Percentiles rank a stretch among this genome's conserved stretches.
These are phyloP conservation scores for Grallaria varia DNA, from an alignment of 2,113 vertebrate species.

Conservation along the genomic window DNA sequence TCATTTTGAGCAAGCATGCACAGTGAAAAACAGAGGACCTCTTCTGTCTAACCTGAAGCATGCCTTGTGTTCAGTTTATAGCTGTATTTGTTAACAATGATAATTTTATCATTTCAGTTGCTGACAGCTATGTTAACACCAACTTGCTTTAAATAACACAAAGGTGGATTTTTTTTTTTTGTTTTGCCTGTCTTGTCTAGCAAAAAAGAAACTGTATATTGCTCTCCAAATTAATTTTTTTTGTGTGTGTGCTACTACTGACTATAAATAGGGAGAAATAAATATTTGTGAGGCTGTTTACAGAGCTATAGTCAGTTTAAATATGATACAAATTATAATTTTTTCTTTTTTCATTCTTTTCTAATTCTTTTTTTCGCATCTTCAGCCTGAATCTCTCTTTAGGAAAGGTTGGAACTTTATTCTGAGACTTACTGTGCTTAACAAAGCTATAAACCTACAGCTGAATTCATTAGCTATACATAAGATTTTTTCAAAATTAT, in stretches of 20 bases:
- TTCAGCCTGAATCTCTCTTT: background rate
- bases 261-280: background rate
- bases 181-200: background rate
- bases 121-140: background rate
- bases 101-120: constrained; percentile 1
- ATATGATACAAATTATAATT: background rate
- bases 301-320: background rate
- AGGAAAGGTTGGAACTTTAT: background rate
- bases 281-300: background rate
- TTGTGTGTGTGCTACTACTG: background rate
- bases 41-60: constrained; percentile 74
- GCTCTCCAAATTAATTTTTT: background rate
- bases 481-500: background rate
- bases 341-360: background rate
- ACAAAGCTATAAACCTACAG: background rate
- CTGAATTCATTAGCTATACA: background rate
- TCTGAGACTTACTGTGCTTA: background rate
- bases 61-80: constrained; percentile 40
- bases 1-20: constrained; percentile 72
- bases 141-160: background rate
- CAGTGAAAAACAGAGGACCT: constrained; percentile 74
- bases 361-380: background rate
- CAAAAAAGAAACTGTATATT: background rate
- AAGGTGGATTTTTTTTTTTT: background rate
- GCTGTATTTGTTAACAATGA: constrained; percentile 29